Evolutionary conservation across 2,797 vertebrate species (phyloP).

Genomic region (Enoplosus armatus): DNA sequence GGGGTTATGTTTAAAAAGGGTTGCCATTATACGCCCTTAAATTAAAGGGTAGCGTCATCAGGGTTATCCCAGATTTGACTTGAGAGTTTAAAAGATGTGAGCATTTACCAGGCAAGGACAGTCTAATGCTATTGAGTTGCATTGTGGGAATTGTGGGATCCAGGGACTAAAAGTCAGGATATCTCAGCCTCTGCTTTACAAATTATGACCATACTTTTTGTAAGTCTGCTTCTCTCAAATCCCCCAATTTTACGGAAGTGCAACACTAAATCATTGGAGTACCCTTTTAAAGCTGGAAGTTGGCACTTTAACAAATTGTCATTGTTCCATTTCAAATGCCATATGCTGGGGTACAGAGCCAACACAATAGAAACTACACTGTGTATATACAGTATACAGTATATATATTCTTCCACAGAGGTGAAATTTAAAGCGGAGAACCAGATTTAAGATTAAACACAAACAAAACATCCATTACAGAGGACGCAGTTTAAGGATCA

Average conservation of each 20-base stretch:
- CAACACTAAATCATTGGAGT: background rate
- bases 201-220: background rate
- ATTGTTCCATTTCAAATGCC: conserved; percentile 4
- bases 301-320: background rate
- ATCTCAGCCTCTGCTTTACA: background rate
- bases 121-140: background rate
- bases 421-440: background rate
- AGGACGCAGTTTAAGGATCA: conserved; percentile 28
- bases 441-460: background rate
- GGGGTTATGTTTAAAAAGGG: background rate
- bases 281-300: background rate
- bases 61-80: background rate
- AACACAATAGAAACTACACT: background rate
- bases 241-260: background rate
- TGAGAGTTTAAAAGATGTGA: background rate
- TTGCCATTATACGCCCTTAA: background rate
- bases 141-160: background rate
- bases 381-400: background rate
- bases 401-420: background rate
- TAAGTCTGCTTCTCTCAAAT: background rate
- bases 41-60: background rate
- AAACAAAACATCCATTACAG: conserved; percentile 12
- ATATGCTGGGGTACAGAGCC: background rate
- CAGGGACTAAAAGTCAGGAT: background rate
- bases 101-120: background rate